Conservation (phyloP, 2,797 vertebrate species). For the Oryzias sinensis region DNA sequence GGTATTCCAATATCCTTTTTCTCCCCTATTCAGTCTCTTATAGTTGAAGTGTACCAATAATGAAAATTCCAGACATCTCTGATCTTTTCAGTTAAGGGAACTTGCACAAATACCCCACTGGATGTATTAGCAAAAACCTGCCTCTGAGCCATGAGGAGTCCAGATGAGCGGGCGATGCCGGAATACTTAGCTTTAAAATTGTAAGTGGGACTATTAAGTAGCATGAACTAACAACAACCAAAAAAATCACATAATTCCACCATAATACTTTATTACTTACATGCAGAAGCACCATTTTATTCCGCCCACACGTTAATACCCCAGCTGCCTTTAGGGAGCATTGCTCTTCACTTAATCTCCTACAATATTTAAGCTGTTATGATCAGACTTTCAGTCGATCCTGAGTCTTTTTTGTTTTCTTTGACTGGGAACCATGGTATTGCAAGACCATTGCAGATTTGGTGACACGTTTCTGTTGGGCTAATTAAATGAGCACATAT, state of each 20-base stretch:
- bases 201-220: constrained; percentile 64
- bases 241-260: constrained; percentile 66
- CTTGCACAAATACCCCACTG: not conserved
- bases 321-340: constrained; percentile 32
- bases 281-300: constrained; percentile 42
- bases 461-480: constrained; percentile 5
- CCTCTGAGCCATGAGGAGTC: constrained; percentile 39
- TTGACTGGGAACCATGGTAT: not conserved
- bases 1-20: too few species aligned
- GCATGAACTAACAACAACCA: constrained; percentile 61
- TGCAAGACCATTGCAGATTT: constrained; percentile 12
- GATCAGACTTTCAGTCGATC: not conserved
- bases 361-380: constrained; percentile 4
- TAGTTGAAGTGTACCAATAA: too few species aligned
- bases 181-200: constrained; percentile 55
- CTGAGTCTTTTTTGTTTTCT: not conserved
- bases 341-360: not conserved
- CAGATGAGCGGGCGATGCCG: constrained; percentile 57
- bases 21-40: too few species aligned
- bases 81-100: too few species aligned
- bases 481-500: constrained; percentile 46
- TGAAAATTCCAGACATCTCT: too few species aligned
- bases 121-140: constrained; percentile 36
- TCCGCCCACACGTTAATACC: constrained; percentile 61
- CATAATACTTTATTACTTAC: constrained; percentile 61